Percentiles rank a stretch among this genome's conserved stretches.
Evolutionary conservation across 2,113 vertebrate species (phyloP).

Genomic region (Cinclus cinclus): DNA sequence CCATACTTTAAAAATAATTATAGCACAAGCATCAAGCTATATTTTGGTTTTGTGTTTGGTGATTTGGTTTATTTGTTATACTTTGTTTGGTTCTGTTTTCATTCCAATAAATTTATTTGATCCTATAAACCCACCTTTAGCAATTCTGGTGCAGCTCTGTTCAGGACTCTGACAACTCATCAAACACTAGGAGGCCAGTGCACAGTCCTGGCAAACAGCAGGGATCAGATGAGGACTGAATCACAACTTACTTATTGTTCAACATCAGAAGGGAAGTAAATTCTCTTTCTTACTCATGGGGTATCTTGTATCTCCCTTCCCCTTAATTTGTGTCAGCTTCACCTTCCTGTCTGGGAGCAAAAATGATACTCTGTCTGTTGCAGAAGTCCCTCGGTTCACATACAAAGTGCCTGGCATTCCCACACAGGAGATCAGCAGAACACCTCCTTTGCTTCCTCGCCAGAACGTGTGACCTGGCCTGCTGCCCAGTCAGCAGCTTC

Average conservation of each 20-base stretch:
- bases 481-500: neutral
- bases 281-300: neutral
- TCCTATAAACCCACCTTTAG: neutral
- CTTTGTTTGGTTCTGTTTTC: neutral
- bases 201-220: accelerated
- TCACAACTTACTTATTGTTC: neutral
- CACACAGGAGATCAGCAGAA: neutral
- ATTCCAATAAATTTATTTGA: neutral
- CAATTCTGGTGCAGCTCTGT: neutral
- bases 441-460: neutral
- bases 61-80: neutral
- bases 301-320: neutral
- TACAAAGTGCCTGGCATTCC: neutral
- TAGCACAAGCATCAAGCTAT: neutral
- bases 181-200: neutral
- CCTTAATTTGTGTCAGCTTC: neutral
- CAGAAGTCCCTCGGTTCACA: neutral
- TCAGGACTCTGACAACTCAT: neutral
- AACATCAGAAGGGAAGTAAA: neutral
- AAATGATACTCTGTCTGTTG: neutral
- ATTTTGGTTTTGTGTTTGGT: neutral
- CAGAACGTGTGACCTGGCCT: accelerated
- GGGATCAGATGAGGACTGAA: neutral
- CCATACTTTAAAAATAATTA: neutral
- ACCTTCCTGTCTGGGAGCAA: neutral